Conservation (phyloP, 2,797 vertebrate species). For the Cygnus olor region DNA sequence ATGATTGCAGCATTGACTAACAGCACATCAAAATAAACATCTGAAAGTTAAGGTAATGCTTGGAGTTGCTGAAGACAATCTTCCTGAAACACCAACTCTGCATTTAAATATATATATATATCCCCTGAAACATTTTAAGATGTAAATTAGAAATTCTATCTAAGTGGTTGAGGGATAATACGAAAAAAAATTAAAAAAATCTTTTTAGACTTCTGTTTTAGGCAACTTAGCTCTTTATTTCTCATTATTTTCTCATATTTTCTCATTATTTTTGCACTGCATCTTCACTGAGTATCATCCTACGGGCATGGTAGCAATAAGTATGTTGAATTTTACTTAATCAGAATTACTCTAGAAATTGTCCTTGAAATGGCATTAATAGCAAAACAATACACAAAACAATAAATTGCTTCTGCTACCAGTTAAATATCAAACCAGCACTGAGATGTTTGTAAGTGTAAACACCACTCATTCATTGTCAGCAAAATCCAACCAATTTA, state of each 20-base stretch:
- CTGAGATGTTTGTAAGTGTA: not conserved
- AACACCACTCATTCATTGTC: not conserved
- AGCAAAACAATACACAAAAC: not conserved
- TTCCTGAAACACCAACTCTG: not conserved
- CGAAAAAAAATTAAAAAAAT: not conserved
- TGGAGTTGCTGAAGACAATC: not conserved
- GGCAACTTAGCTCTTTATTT: slow-evolving; percentile 15
- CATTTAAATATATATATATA: not conserved
- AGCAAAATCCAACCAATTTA: not conserved
- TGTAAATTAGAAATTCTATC: not conserved
- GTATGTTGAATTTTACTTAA: slow-evolving; percentile 5
- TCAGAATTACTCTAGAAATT: slow-evolving; percentile 19
- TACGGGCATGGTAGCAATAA: not conserved
- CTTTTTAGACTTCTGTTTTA: slow-evolving; percentile 15
- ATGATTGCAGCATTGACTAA: slow-evolving; percentile 67
- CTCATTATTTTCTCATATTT: slow-evolving; percentile 7
- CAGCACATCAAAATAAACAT: slow-evolving; percentile 61
- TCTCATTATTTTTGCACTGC: not conserved
- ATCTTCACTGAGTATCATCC: not conserved
- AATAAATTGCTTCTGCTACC: not conserved
- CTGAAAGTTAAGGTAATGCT: slow-evolving; percentile 10
- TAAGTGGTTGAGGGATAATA: not conserved
- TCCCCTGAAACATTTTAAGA: not conserved
- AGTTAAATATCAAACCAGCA: not conserved
- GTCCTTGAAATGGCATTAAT: not conserved